Percentiles rank a stretch among this genome's conserved stretches.
Evolutionary conservation across 2,113 vertebrate species (phyloP).

Genomic region (Mionectes macconnelli): DNA sequence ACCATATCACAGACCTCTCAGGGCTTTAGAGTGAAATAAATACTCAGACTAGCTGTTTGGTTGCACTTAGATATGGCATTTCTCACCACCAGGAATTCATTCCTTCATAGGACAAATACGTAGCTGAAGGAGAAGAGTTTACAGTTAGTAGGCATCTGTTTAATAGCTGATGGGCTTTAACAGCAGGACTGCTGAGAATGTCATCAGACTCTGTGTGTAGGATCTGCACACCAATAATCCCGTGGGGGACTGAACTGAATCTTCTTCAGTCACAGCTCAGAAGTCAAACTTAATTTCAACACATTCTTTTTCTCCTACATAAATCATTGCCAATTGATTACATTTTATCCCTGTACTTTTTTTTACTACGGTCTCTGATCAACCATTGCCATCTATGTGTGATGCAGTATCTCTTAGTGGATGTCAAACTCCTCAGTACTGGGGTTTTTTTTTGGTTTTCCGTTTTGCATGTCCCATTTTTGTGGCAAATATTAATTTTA

Average conservation of each 20-base stretch:
- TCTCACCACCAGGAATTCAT: not conserved
- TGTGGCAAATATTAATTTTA: not conserved
- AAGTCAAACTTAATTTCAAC: not conserved
- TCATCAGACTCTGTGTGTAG: not conserved
- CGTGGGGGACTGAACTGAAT: accelerated
- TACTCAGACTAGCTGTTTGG: not conserved
- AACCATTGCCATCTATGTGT: not conserved
- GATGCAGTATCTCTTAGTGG: not conserved
- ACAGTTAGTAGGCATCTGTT: not conserved
- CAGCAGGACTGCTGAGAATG: not conserved
- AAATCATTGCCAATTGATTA: not conserved
- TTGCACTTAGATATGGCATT: not conserved
- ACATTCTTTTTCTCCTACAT: not conserved
- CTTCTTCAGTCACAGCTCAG: not conserved
- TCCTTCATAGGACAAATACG: not conserved
- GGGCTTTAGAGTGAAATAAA: not conserved
- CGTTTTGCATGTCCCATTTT: not conserved
- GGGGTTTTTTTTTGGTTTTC: not conserved
- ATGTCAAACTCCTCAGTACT: not conserved
- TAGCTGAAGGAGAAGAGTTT: not conserved
- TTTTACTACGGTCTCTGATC: not conserved
- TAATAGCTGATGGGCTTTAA: not conserved
- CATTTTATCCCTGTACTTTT: not conserved
- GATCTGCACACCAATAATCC: not conserved
- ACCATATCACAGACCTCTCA: not conserved